Evolutionary conservation across 2,888 invertebrate genomes (phyloP).

Genomic region (Hetaerina titia): DNA sequence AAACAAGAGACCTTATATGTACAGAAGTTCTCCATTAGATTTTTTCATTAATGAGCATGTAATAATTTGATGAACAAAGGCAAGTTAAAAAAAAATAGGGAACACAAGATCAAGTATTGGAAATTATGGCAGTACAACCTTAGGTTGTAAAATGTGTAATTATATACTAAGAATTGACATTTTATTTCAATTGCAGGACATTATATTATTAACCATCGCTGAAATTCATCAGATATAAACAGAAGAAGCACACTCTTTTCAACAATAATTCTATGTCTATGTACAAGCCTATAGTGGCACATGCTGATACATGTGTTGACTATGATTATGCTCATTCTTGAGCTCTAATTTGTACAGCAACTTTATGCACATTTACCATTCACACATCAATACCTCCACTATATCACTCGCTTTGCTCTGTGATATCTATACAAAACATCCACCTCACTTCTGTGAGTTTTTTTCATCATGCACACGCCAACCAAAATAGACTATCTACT

Average conservation of each 20-base stretch:
- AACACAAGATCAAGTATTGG: not conserved
- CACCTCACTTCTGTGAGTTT: slow-evolving; percentile 5
- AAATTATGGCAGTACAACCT: not conserved
- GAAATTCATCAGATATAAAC: slow-evolving; percentile 27
- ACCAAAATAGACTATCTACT: slow-evolving; percentile 61
- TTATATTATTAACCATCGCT: not conserved
- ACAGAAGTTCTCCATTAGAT: not conserved
- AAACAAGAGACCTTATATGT: not conserved
- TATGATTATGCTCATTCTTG: slow-evolving; percentile 42
- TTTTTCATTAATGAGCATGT: not conserved
- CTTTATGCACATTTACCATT: slow-evolving; percentile 57
- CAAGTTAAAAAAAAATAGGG: not conserved
- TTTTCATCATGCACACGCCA: slow-evolving; percentile 38
- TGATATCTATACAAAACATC: slow-evolving; percentile 43
- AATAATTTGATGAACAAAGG: not conserved
- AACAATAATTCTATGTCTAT: slow-evolving; percentile 56
- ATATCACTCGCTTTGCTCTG: not conserved
- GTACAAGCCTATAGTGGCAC: slow-evolving; percentile 40
- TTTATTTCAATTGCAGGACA: not conserved
- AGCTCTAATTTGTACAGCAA: slow-evolving; percentile 64
- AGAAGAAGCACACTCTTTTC: slow-evolving; percentile 52
- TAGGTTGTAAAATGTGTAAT: not conserved
- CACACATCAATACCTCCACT: slow-evolving; percentile 46
- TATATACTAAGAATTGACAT: not conserved
- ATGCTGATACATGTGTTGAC: slow-evolving; percentile 45